phyloP scores from a whole-genome alignment of 2,113 vertebrate genomes.

The Triplophysa dalaica region DNA sequence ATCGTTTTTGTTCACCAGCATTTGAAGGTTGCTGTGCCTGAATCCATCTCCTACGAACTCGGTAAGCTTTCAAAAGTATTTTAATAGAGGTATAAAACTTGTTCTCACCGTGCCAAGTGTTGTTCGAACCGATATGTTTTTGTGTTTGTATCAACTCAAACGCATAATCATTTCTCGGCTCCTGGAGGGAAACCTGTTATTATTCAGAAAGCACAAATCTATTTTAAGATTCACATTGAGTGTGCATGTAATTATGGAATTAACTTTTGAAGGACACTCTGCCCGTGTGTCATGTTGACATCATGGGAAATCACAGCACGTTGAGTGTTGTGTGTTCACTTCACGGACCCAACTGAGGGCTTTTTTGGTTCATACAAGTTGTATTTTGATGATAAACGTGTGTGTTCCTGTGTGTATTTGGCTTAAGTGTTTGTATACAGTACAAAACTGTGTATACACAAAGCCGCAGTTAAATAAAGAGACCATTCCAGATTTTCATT shows the following conservation, averaged over 20 bases:
- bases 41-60: conserved; percentile 83
- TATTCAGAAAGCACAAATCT: conserved; percentile 5
- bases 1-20: conserved; percentile 73
- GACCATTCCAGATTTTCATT: too few species aligned
- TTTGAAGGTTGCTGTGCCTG: conserved; percentile 90
- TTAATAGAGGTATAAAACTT: not conserved
- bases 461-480: too few species aligned
- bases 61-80: conserved; percentile 72
- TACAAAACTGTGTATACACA: too few species aligned
- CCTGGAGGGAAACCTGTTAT: conserved; percentile 12
- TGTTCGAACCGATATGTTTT: conserved; percentile 1
- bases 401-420: not conserved
- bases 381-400: not conserved
- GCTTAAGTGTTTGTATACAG: too few species aligned
- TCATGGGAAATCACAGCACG: conserved; percentile 1
- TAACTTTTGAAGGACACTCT: conserved; percentile 19
- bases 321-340: not conserved
- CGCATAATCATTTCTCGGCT: conserved; percentile 29
- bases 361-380: conserved; percentile 2
- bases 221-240: not conserved
- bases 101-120: not conserved
- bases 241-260: conserved; percentile 31
- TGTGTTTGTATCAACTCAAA: not conserved
- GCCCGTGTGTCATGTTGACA: conserved; percentile 19
- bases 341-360: not conserved